phyloP scores from a whole-genome alignment of 1,140 invertebrate genomes.

The Diorhabda carinulata region DNA sequence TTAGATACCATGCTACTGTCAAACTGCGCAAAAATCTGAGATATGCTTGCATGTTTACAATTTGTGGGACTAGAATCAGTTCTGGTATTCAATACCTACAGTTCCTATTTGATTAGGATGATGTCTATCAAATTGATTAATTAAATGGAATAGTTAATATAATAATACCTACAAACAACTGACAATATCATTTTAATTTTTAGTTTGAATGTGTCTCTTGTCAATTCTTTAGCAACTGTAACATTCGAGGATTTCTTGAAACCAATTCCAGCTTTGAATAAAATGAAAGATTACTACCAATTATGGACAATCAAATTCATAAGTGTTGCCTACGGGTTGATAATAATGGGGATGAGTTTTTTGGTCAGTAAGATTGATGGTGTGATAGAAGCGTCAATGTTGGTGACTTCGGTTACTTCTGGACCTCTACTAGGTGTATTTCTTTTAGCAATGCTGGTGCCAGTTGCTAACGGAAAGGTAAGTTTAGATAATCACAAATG shows the following conservation, averaged over 20 bases:
- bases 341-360: slow-evolving; percentile 68
- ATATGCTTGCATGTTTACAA: no score
- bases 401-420: slow-evolving; percentile 70
- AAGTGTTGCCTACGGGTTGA: slow-evolving; percentile 64
- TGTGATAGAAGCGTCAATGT: slow-evolving; percentile 71
- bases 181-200: slow-evolving; percentile 22
- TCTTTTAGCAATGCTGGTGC: slow-evolving; percentile 66
- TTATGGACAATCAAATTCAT: slow-evolving; percentile 71
- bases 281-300: slow-evolving; percentile 67
- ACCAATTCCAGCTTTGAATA: slow-evolving; percentile 63
- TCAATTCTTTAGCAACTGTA: slow-evolving; percentile 82
- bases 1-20: no score
- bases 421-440: slow-evolving; percentile 69
- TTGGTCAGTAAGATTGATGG: slow-evolving; percentile 66
- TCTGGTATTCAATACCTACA: no score
- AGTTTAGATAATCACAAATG: slow-evolving; percentile 6
- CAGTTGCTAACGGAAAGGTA: slow-evolving; percentile 69
- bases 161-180: no score
- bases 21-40: no score
- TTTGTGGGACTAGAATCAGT: no score
- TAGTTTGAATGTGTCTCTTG: slow-evolving; percentile 75
- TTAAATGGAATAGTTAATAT: no score
- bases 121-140: no score
- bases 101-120: no score
- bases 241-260: slow-evolving; percentile 84